Evolutionary conservation across 2,888 invertebrate species (phyloP), one percentile per base, ranked within the genome.

Genomic region (Carabus problematicus): DNA sequence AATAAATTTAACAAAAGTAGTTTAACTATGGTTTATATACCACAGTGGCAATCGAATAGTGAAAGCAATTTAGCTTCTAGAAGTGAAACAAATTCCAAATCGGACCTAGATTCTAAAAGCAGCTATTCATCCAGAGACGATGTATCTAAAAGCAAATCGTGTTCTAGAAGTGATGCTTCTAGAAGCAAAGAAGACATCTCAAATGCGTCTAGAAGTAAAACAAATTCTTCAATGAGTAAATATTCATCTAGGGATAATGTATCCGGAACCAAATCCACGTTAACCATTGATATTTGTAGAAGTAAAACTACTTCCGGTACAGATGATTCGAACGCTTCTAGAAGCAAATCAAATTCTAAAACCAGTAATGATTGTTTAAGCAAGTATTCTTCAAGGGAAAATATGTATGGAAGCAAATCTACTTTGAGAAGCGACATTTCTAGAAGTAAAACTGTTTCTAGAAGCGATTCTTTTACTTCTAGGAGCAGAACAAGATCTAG

Each of bases 1-100:
- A 86, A 87, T 76, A 85, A 85, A 67, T 87, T 87, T 72, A 87
- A 85, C 76, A 80, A 82, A 64, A 83, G 82, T 67, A 83, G 84
- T 43, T 79, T 84, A 61, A 87, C 87, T 0, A 84, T 84, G 68
- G 84, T 87, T 39, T 85, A 85, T 76, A 85, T 86, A 72, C 86
- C 86, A 2, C 79, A 81, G 0, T 85, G 85, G 83, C 77, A 79
- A 71, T 81, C 82, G 3, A 80, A 77, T 71, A 81, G 81, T 73
- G 82, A 82, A 71, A 79, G 78, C 74, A 80, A 81, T 73, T 73
- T 81, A 54, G 7, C 14, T 16, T 19, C 39, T 7, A 18, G 58
- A 6, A 40, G 40, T 16, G 29, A 58, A 39, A 58, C 58, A 9
- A 39, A 16, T 40, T 58, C 42, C 9, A 29, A 39, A 40, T 19